Percentiles rank a stretch among this genome's conserved stretches.
These are phyloP conservation scores for Drosophila orosa DNA, from an alignment of 1,140 invertebrate genomes.

Conservation along the genomic window DNA sequence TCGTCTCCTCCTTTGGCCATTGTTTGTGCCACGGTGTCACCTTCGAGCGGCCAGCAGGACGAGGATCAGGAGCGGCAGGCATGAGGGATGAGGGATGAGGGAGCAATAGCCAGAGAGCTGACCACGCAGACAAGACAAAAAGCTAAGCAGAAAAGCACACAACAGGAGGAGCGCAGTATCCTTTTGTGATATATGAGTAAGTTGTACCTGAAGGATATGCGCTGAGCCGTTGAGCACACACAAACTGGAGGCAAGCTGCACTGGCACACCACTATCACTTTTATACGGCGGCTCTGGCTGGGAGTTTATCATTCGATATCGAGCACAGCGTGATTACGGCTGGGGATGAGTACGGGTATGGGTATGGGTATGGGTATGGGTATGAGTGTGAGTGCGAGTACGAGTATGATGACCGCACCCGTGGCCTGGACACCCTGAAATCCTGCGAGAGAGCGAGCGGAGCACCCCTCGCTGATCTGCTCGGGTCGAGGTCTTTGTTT, in stretches of 20 bases:
- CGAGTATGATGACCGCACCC: constrained; percentile 55
- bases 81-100: constrained; percentile 14
- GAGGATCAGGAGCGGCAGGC: constrained; percentile 25
- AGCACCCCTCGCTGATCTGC: constrained; percentile 67
- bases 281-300: constrained; percentile 47
- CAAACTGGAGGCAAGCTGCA: constrained; percentile 37
- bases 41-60: constrained; percentile 66
- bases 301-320: constrained; percentile 80
- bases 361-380: constrained; percentile 1
- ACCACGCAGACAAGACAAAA: constrained; percentile 66
- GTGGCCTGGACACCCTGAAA: constrained; percentile 54
- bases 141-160: constrained; percentile 82
- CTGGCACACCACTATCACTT: constrained; percentile 53
- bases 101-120: constrained; percentile 69
- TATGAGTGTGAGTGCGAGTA: constrained; percentile 23
- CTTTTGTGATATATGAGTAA: constrained; percentile 84
- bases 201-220: constrained; percentile 80
- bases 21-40: constrained; percentile 79
- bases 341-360: constrained; percentile 23
- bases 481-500: constrained; percentile 76
- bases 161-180: constrained; percentile 67
- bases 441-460: constrained; percentile 23
- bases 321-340: constrained; percentile 70
- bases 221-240: constrained; percentile 83
- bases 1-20: constrained; percentile 54